Conservation (phyloP, 2,113 vertebrate species). For the Zonotrichia leucophrys region DNA sequence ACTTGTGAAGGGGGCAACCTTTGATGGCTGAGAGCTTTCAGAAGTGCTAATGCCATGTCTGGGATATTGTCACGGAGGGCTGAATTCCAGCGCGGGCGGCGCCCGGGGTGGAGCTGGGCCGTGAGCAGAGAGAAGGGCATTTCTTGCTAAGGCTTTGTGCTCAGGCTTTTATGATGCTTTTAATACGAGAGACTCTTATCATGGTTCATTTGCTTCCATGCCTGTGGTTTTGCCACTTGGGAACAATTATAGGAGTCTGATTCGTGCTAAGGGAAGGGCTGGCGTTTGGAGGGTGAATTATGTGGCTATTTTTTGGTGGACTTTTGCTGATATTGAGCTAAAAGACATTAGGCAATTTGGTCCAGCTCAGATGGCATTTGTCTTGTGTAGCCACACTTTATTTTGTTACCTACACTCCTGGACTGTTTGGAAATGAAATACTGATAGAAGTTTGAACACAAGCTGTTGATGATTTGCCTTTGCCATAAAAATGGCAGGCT, state of each 20-base stretch:
- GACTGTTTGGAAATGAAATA: background rate
- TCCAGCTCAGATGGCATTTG: background rate
- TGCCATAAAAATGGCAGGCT: background rate
- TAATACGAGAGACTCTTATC: constrained; percentile 48
- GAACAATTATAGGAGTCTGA: background rate
- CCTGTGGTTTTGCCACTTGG: constrained; percentile 55
- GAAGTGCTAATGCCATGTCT: constrained; percentile 51
- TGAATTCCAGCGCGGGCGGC: background rate
- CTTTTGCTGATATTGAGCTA: background rate
- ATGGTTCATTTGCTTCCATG: constrained; percentile 25
- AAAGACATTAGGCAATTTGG: background rate
- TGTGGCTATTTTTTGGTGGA: constrained; percentile 20
- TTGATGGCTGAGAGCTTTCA: constrained; percentile 46
- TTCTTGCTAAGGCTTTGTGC: constrained; percentile 30
- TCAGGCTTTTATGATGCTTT: constrained; percentile 38
- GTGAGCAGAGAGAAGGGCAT: background rate
- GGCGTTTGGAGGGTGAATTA: background rate
- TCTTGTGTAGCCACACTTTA: background rate
- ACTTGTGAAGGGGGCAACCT: constrained; percentile 21
- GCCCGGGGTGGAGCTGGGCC: background rate
- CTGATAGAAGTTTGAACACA: background rate
- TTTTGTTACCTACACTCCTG: background rate
- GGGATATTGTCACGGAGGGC: constrained; percentile 42
- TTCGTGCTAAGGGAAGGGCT: background rate
- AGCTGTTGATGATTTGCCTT: background rate